These are phyloP conservation scores for Thysanoteuthis rhombus DNA, from an alignment of 2,888 invertebrate species.

Conservation along the genomic window DNA sequence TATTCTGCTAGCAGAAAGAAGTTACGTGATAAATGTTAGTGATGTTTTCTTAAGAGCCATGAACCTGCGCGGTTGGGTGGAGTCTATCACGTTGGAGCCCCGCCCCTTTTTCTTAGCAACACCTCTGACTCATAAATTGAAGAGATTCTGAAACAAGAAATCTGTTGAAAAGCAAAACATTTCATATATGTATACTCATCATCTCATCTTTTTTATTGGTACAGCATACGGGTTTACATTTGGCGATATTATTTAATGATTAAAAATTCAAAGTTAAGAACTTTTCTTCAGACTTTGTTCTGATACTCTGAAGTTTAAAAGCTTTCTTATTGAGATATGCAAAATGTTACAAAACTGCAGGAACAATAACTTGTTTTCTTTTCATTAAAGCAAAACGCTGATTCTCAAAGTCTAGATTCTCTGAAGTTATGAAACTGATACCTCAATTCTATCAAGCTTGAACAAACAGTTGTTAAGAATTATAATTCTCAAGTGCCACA, in stretches of 20 bases:
- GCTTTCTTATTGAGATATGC: neutral
- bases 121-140: conserved; percentile 12
- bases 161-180: neutral
- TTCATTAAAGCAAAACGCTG: neutral
- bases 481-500: neutral
- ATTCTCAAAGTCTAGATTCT: neutral
- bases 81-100: neutral
- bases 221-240: neutral
- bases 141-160: conserved; percentile 12
- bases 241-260: neutral
- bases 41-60: conserved; percentile 1
- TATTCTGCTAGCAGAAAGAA: conserved; percentile 12
- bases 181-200: neutral
- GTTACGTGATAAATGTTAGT: neutral
- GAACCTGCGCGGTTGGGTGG: neutral
- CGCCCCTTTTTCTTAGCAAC: conserved; percentile 12
- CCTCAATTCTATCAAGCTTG: neutral
- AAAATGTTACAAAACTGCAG: neutral
- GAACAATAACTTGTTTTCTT: neutral
- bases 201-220: neutral
- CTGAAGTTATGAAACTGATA: neutral
- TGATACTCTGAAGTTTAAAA: neutral
- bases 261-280: neutral
- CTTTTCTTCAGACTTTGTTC: neutral
- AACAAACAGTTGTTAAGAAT: neutral